Percentiles rank a stretch among this genome's conserved stretches.
Conservation (phyloP, 2,113 vertebrate genomes). For the Brachyhypopomus gauderio region DNA sequence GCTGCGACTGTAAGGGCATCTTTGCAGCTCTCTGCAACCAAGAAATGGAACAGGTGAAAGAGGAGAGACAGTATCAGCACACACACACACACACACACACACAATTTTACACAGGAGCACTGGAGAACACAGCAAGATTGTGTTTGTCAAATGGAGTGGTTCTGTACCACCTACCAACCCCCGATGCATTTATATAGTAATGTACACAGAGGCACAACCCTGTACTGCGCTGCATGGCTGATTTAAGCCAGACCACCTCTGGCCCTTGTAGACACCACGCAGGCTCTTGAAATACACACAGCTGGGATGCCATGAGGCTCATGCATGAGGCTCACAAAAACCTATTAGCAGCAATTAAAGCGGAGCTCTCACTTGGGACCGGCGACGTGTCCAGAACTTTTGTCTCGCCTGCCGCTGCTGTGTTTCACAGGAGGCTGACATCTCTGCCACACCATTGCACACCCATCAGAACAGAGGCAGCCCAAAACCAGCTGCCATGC, state of each 20-base stretch:
- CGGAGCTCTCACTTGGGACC: constrained; percentile 56
- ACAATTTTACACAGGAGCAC: not conserved
- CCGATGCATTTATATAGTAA: not conserved
- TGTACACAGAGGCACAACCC: constrained; percentile 13
- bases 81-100: not conserved
- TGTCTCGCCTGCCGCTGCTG: constrained; percentile 17
- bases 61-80: not conserved
- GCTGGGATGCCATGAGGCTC: constrained; percentile 30
- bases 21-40: constrained; percentile 72
- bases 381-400: constrained; percentile 29
- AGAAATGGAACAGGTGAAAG: constrained; percentile 44
- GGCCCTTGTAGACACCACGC: not conserved
- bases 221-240: not conserved
- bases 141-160: not conserved
- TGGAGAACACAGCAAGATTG: not conserved
- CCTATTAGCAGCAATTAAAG: constrained; percentile 63
- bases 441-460: constrained; percentile 45
- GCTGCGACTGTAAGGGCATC: constrained; percentile 66
- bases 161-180: not conserved
- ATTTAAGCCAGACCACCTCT: constrained; percentile 39
- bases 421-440: constrained; percentile 51
- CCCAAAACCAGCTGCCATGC: constrained; percentile 32
- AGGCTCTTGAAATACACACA: constrained; percentile 28
- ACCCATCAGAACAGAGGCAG: constrained; percentile 39
- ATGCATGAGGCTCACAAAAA: constrained; percentile 61